phyloP scores from a whole-genome alignment of 2,113 vertebrate species.

The Bungarus multicinctus region DNA sequence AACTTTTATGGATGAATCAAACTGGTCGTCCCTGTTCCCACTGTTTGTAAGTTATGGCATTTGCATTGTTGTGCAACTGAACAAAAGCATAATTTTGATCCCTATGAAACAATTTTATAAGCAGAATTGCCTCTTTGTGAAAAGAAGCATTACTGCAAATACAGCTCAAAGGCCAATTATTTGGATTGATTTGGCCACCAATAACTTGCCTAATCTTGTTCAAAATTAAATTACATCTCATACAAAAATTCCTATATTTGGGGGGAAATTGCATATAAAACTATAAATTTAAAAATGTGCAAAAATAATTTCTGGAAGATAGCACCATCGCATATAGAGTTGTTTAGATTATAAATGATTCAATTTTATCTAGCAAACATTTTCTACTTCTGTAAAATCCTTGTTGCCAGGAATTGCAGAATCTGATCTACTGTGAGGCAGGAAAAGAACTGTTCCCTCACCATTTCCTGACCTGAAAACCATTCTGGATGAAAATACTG shows the following conservation, averaged over 20 bases:
- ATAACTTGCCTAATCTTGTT: background rate
- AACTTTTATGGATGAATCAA: constrained; percentile 45
- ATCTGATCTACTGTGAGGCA: background rate
- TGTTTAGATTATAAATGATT: background rate
- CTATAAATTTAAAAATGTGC: background rate
- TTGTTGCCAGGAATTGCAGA: background rate
- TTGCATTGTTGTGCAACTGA: constrained; percentile 37
- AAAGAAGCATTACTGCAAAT: background rate
- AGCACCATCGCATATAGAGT: background rate
- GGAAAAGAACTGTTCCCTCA: background rate
- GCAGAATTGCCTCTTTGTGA: background rate
- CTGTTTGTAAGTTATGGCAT: constrained; percentile 31
- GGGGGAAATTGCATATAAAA: background rate
- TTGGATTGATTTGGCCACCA: background rate
- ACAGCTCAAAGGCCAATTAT: background rate
- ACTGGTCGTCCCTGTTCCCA: background rate
- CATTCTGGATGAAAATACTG: background rate
- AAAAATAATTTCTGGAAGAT: background rate
- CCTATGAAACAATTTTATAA: constrained; percentile 54
- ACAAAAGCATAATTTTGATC: constrained; percentile 56
- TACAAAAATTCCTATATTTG: background rate
- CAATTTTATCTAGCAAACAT: background rate
- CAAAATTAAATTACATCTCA: background rate
- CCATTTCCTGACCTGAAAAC: background rate
- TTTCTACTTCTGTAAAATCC: background rate